Evolutionary conservation across 2,888 invertebrate genomes (phyloP).

Genomic region (Griposia aprilina): DNA sequence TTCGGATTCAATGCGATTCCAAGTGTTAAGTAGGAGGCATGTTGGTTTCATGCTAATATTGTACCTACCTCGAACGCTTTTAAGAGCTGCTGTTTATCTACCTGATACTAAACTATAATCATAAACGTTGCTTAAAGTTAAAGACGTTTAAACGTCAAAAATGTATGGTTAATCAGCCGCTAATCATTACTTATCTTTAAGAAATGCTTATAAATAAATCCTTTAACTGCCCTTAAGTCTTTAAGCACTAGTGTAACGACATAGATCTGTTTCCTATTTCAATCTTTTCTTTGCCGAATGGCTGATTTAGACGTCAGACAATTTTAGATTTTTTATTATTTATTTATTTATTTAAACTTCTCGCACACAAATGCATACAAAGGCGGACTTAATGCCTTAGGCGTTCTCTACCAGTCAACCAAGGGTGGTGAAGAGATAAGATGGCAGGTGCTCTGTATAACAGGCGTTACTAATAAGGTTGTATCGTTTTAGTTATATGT

Average conservation of each 20-base stretch:
- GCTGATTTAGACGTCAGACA: not conserved
- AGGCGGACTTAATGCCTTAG: no score
- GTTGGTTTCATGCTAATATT: not conserved
- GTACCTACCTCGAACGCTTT: not conserved
- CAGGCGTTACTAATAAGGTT: no score
- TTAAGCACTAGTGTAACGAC: not conserved
- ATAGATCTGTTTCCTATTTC: no score
- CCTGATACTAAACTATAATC: no score
- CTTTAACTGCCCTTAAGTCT: not conserved
- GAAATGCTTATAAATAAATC: not conserved
- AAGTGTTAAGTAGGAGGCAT: not conserved
- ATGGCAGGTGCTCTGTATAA: no score
- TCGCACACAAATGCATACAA: no score
- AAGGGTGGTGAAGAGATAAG: no score
- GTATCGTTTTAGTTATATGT: no score
- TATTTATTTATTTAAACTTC: no score
- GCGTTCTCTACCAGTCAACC: no score
- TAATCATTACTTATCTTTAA: not conserved
- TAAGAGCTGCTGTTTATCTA: not conserved
- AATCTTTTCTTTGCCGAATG: not conserved
- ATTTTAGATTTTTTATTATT: not conserved
- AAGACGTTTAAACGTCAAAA: not conserved
- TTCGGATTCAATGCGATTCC: not conserved
- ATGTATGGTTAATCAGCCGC: not conserved
- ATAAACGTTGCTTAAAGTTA: not conserved